Percentiles rank a stretch among this genome's conserved stretches.
phyloP scores from a whole-genome alignment of 92 coral and sea anemone species.

The Bergia sp. region DNA sequence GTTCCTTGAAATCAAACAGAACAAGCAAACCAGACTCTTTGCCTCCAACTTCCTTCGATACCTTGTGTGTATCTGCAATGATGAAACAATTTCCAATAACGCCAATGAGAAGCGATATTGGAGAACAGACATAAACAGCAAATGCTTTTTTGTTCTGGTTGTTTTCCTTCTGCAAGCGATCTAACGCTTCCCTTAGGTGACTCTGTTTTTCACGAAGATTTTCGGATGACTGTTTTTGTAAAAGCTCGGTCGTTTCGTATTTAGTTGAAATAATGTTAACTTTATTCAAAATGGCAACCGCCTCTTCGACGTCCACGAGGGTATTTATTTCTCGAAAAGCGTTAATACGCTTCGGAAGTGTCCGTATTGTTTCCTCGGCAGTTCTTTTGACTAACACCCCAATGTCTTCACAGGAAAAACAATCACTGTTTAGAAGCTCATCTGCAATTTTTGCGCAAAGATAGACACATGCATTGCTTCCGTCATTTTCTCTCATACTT shows the following conservation, averaged over 20 bases:
- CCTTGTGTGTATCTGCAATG: background rate
- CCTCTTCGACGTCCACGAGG: background rate
- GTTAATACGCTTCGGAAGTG: constrained; percentile 2
- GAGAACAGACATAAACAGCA: constrained; percentile 8
- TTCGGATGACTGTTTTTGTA: constrained; percentile 27
- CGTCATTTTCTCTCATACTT: constrained; percentile 21
- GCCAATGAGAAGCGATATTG: too few relatives aligned
- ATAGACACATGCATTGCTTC: constrained; percentile 48
- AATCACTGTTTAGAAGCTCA: constrained; percentile 17
- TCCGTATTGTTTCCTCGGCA: background rate
- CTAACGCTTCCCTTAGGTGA: constrained; percentile 11
- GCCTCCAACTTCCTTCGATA: too few relatives aligned
- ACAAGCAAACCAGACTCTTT: too few relatives aligned
- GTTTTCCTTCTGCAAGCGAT: background rate
- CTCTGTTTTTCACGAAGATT: constrained; percentile 19
- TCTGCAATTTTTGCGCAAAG: constrained; percentile 40
- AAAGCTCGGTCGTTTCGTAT: constrained; percentile 14
- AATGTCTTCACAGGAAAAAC: background rate
- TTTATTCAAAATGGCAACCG: background rate
- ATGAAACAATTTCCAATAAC: background rate
- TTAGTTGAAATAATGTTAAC: background rate
- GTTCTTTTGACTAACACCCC: background rate
- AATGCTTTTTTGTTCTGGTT: background rate
- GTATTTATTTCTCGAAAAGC: background rate
- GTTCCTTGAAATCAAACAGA: too few relatives aligned